Percentiles rank a stretch among this genome's conserved stretches.
Conservation (phyloP, 2,113 vertebrate genomes). For the Cryptomyrus ogoouensis region DNA sequence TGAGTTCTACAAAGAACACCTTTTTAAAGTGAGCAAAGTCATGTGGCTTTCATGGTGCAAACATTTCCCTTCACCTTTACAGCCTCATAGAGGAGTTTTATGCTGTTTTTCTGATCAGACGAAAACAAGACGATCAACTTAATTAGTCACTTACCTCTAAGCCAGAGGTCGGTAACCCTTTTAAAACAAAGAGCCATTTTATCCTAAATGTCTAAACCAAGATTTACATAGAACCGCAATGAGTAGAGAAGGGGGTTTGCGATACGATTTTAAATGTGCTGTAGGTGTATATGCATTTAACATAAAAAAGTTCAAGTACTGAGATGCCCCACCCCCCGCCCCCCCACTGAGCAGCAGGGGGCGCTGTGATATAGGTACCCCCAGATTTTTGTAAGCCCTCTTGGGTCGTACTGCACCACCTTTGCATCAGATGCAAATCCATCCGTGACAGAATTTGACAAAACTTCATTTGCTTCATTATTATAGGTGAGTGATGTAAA, state of each 20-base stretch:
- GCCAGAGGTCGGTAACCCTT: too few relatives aligned
- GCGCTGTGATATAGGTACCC: not conserved
- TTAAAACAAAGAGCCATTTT: too few relatives aligned
- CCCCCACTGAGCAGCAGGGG: not conserved
- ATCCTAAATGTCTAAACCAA: too few relatives aligned
- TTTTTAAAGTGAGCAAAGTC: too few relatives aligned
- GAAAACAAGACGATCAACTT: not conserved
- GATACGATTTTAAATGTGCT: not conserved
- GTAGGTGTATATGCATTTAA: too few relatives aligned
- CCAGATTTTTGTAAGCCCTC: not conserved
- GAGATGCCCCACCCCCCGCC: too few relatives aligned
- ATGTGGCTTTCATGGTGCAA: too few relatives aligned
- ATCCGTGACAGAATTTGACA: not conserved
- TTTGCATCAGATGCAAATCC: not conserved
- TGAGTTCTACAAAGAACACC: not conserved
- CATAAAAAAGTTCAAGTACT: too few relatives aligned
- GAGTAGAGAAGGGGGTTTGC: too few relatives aligned
- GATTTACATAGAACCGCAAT: too few relatives aligned
- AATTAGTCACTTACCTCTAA: not conserved
- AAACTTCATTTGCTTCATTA: not conserved
- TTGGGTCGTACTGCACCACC: not conserved
- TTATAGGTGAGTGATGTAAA: not conserved
- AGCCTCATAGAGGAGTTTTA: too few relatives aligned
- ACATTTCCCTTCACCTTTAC: too few relatives aligned
- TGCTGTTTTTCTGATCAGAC: not conserved